Percentiles rank a stretch among this genome's conserved stretches.
Conservation (phyloP, 2,797 vertebrate species). For the Tamandua tetradactyla region DNA sequence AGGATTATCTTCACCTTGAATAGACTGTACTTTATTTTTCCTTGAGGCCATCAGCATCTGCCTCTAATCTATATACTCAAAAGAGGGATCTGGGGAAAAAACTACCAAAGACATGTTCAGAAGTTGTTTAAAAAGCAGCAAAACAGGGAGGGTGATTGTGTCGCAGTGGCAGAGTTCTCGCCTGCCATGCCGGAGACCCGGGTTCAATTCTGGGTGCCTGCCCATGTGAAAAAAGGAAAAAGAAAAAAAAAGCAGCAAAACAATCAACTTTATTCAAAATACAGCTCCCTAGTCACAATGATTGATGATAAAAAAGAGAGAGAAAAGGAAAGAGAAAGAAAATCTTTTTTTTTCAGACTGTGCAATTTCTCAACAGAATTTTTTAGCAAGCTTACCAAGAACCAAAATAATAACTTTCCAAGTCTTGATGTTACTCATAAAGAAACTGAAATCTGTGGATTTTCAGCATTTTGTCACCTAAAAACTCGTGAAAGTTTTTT, state of each 20-base stretch:
- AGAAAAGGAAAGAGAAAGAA: not conserved
- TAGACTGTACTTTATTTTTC: not conserved
- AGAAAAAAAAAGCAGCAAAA: not conserved
- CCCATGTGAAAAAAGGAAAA: too few species aligned
- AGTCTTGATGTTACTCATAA: not conserved
- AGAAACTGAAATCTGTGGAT: not conserved
- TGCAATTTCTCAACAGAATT: slow-evolving; percentile 43
- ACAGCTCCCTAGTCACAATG: slow-evolving; percentile 24
- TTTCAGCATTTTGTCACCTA: slow-evolving; percentile 35
- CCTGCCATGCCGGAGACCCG: too few species aligned
- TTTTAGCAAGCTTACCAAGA: slow-evolving; percentile 14
- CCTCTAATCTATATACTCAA: not conserved
- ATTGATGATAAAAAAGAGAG: not conserved
- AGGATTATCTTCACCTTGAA: not conserved
- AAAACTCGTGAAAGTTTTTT: not conserved
- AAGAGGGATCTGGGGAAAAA: not conserved
- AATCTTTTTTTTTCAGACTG: not conserved
- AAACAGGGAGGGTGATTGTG: too few species aligned
- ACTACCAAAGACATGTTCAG: not conserved
- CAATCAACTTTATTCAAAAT: not conserved
- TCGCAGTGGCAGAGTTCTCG: too few species aligned
- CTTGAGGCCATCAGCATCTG: not conserved
- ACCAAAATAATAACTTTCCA: not conserved
- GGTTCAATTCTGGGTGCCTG: too few species aligned
- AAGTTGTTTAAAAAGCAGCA: not conserved